These are phyloP conservation scores for Ophioninae sp. DNA, from an alignment of 2,888 invertebrate genomes.

Conservation along the genomic window DNA sequence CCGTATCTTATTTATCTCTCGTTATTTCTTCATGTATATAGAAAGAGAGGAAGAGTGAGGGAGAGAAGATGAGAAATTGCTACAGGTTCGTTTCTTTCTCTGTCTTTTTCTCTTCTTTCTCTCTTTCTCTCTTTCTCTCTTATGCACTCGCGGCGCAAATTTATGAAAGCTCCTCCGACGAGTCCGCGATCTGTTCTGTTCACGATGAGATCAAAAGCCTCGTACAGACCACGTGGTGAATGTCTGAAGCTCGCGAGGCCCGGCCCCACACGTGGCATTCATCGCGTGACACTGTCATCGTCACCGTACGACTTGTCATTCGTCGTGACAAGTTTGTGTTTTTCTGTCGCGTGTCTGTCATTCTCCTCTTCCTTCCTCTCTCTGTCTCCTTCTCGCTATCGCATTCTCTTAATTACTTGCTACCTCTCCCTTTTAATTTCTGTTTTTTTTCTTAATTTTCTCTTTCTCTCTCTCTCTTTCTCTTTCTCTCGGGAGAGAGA, in stretches of 20 bases:
- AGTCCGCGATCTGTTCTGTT: conserved; percentile 11
- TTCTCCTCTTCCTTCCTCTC: background rate
- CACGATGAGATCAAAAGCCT: conserved; percentile 49
- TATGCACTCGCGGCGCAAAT: conserved; percentile 44
- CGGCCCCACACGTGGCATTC: conserved; percentile 39
- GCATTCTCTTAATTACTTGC: background rate
- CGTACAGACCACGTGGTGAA: conserved; percentile 48
- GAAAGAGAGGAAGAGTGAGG: conserved; percentile 1
- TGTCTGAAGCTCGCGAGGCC: conserved; percentile 36
- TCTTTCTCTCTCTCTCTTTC: too few relatives aligned
- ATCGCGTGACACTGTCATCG: conserved; percentile 15
- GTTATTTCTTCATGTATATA: background rate
- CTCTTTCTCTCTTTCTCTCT: conserved; percentile 7
- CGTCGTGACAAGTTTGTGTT: background rate
- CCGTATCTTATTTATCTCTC: conserved; percentile 2
- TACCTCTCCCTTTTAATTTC: background rate
- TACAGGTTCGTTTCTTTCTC: conserved; percentile 35
- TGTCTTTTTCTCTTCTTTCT: background rate
- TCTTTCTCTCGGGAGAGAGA: too few relatives aligned
- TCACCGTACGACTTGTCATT: background rate
- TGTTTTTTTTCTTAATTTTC: background rate
- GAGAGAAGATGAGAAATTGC: conserved; percentile 51
- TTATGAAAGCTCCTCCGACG: conserved; percentile 43
- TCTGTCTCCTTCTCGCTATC: background rate
- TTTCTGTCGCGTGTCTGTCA: background rate